Conservation (phyloP, 2,797 vertebrate species). For the Etheostoma perlongum region DNA sequence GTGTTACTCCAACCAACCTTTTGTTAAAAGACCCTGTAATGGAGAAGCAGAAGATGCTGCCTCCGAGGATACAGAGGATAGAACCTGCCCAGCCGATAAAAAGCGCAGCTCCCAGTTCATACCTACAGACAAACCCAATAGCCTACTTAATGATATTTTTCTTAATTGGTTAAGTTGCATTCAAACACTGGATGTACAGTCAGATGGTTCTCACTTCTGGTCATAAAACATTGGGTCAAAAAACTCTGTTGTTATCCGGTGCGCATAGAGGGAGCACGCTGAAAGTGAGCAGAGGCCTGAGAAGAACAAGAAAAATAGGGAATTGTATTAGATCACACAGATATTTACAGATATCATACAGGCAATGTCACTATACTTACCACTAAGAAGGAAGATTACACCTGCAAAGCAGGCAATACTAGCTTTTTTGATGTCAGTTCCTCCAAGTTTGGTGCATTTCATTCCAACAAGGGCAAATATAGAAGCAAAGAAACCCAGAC, state of each 20-base stretch:
- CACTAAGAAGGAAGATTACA: conserved; percentile 91
- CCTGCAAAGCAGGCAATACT: conserved; percentile 91
- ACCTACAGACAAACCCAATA: conserved; percentile 72
- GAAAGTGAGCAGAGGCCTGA: conserved; percentile 93
- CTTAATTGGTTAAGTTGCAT: background rate
- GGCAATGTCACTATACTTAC: conserved; percentile 78
- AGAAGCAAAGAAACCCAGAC: conserved; percentile 93
- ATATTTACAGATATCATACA: background rate
- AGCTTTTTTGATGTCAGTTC: conserved; percentile 91
- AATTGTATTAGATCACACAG: background rate
- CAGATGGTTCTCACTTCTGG: conserved; percentile 91
- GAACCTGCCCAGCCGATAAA: conserved; percentile 89
- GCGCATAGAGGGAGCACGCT: conserved; percentile 94
- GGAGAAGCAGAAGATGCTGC: conserved; percentile 83
- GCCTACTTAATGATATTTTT: background rate
- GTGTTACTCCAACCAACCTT: conserved; percentile 68
- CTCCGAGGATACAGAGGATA: conserved; percentile 84
- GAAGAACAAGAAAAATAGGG: background rate
- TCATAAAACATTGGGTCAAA: conserved; percentile 92
- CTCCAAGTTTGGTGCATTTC: conserved; percentile 98
- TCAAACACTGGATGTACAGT: background rate
- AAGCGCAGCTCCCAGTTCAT: conserved; percentile 87
- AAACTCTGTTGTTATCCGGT: conserved; percentile 95
- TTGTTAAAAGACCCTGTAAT: conserved; percentile 68
- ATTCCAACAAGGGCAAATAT: conserved; percentile 92